Evolutionary conservation across 2,888 invertebrate species (phyloP).

Genomic region (Tetramorium bicarinatum): DNA sequence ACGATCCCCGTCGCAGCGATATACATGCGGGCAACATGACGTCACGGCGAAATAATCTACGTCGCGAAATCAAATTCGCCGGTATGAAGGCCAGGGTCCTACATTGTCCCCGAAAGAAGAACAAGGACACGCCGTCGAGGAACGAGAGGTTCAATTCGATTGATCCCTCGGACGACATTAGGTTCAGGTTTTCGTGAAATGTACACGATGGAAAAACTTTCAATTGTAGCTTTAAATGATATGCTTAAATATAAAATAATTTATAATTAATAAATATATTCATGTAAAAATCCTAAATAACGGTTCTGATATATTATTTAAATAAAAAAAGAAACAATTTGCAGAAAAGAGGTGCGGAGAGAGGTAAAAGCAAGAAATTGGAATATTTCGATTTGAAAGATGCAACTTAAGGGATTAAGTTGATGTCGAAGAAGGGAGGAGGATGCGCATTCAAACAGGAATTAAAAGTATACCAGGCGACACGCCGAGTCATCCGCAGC

Average conservation of each 20-base stretch:
- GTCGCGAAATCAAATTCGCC: constrained; percentile 65
- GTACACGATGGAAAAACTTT: neutral
- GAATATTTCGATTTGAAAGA: neutral
- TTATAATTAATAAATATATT: neutral
- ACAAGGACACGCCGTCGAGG: constrained; percentile 1
- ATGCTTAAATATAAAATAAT: neutral
- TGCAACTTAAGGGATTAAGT: neutral
- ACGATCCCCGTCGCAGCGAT: constrained; percentile 49
- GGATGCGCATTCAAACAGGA: constrained; percentile 22
- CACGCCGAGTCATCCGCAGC: constrained; percentile 4
- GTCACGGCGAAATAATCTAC: constrained; percentile 72
- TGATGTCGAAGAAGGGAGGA: neutral
- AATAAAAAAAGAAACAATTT: neutral
- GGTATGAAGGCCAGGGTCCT: constrained; percentile 47
- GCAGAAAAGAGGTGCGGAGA: neutral
- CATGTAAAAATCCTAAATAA: neutral
- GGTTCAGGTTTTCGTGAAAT: neutral
- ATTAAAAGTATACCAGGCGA: constrained; percentile 41
- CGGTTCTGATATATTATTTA: neutral
- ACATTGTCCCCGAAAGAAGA: neutral
- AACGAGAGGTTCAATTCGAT: constrained; percentile 5
- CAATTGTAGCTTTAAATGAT: neutral
- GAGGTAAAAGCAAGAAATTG: neutral
- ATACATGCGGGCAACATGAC: constrained; percentile 69
- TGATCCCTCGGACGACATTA: neutral